Percentiles rank a stretch among this genome's conserved stretches.
Evolutionary conservation across 2,888 invertebrate species (phyloP).

Genomic region (Limnephilus auricula): DNA sequence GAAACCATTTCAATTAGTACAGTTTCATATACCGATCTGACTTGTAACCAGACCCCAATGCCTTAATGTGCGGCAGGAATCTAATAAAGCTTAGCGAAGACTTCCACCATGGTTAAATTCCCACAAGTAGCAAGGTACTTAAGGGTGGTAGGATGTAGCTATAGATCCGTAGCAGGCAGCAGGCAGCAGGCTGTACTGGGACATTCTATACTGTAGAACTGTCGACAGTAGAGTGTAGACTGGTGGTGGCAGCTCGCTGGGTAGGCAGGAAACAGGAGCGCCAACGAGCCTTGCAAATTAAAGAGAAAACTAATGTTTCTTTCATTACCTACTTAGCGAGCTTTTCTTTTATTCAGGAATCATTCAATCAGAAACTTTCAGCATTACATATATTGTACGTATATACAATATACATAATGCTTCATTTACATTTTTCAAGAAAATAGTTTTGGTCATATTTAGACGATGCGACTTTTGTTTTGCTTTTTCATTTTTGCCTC

Average conservation of each 20-base stretch:
- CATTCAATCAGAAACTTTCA: not conserved
- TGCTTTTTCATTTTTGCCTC: not conserved
- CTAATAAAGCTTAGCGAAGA: conserved; percentile 62
- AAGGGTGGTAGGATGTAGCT: not conserved
- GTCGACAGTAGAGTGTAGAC: not conserved
- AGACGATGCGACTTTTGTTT: not conserved
- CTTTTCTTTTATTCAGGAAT: conserved; percentile 50
- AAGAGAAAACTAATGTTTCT: conserved; percentile 61
- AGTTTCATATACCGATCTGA: conserved; percentile 45
- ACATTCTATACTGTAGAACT: not conserved
- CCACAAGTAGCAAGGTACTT: conserved; percentile 20
- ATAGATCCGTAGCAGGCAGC: not conserved
- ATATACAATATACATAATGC: not conserved
- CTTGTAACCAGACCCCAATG: conserved; percentile 36
- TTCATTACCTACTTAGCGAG: conserved; percentile 58
- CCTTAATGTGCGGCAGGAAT: conserved; percentile 61
- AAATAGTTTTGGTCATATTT: not conserved
- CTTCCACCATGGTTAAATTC: conserved; percentile 36
- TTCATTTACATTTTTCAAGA: not conserved
- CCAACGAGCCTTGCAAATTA: conserved; percentile 19
- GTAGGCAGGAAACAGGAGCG: conserved; percentile 4
- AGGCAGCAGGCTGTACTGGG: not conserved
- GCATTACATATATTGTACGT: not conserved
- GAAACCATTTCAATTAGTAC: conserved; percentile 41
- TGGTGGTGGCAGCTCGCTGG: not conserved